These are phyloP conservation scores for Megaleporinus macrocephalus DNA, from an alignment of 2,113 vertebrate species.

Conservation along the genomic window DNA sequence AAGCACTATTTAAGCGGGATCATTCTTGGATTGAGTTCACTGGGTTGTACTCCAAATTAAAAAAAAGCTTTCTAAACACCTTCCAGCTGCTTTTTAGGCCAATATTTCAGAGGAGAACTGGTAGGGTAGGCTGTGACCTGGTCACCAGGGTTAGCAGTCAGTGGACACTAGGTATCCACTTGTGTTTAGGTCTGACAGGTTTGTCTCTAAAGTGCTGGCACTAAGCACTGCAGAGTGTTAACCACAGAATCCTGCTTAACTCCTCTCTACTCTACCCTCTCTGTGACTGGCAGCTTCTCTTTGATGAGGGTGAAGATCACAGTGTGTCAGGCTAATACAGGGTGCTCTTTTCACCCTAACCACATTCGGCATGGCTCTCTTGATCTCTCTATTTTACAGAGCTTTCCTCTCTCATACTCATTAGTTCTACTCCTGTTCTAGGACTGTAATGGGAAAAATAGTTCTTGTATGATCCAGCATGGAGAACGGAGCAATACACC, in stretches of 20 bases:
- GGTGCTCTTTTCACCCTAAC: conserved; percentile 39
- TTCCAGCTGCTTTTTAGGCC: background rate
- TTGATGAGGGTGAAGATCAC: conserved; percentile 3
- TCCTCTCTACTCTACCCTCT: background rate
- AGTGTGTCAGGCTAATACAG: conserved; percentile 32
- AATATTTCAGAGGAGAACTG: background rate
- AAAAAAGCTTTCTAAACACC: too few relatives aligned
- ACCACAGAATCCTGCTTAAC: background rate
- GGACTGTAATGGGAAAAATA: background rate
- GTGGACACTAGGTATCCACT: background rate
- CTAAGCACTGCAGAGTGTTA: background rate
- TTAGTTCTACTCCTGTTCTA: conserved; percentile 6
- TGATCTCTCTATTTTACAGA: conserved; percentile 53
- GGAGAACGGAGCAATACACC: background rate
- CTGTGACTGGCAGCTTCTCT: background rate
- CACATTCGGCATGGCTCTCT: conserved; percentile 51
- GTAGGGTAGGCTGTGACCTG: background rate
- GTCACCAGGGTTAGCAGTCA: background rate
- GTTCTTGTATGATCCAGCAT: background rate
- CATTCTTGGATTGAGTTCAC: too few relatives aligned
- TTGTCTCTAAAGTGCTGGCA: background rate
- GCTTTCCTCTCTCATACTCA: background rate
- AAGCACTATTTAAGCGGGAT: too few relatives aligned
- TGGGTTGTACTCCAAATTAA: too few relatives aligned
- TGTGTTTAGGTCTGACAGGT: background rate